Evolutionary conservation across 2,888 invertebrate species (phyloP).

Genomic region (Heliconius sara): DNA sequence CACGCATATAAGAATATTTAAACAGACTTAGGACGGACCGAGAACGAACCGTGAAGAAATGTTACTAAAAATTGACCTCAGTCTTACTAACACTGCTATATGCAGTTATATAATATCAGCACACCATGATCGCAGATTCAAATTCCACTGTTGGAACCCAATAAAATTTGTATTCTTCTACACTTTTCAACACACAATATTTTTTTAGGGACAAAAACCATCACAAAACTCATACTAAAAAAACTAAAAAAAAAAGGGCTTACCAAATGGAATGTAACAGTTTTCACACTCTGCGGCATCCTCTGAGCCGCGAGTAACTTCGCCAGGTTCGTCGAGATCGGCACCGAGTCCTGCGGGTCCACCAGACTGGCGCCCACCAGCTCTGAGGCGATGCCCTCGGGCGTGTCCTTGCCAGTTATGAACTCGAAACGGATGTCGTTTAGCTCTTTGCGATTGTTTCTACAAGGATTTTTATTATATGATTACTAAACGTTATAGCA

Average conservation of each 20-base stretch:
- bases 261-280: constrained; percentile 74
- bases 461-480: constrained; percentile 57
- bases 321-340: constrained; percentile 63
- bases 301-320: constrained; percentile 59
- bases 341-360: constrained; percentile 84
- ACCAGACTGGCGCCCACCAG: constrained; percentile 97
- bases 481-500: no score
- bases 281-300: constrained; percentile 49
- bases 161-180: no score
- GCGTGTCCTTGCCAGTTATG: constrained; percentile 92
- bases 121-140: neutral
- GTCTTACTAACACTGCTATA: neutral
- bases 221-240: neutral
- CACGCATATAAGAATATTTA: no score
- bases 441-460: constrained; percentile 94
- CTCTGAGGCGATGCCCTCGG: constrained; percentile 97
- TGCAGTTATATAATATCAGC: neutral
- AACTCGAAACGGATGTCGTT: constrained; percentile 99
- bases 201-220: no score
- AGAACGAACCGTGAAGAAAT: no score
- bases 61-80: neutral
- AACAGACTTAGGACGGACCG: no score
- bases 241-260: constrained; percentile 45
- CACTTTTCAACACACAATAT: no score
- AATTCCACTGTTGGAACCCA: no score